A percentile compares a stretch with the other conserved stretches of the same genome.
These are phyloP conservation scores for Gavialis gangeticus DNA, from an alignment of 2,113 vertebrate species.

Conservation along the genomic window DNA sequence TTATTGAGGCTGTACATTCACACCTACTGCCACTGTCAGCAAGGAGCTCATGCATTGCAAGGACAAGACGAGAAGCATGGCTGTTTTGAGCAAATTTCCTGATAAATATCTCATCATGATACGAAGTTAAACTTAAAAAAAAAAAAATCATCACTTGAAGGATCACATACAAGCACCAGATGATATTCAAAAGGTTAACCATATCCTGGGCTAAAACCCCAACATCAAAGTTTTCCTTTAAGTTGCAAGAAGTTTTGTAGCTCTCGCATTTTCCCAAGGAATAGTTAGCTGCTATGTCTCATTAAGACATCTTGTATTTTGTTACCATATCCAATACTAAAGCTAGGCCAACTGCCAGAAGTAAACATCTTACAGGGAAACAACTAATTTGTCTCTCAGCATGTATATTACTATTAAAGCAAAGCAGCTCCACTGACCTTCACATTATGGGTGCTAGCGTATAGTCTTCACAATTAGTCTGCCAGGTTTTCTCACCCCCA, in stretches of 20 bases:
- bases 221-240: background rate
- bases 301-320: background rate
- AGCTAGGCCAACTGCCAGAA: background rate
- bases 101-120: background rate
- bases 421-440: background rate
- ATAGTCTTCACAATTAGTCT: background rate
- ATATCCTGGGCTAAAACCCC: background rate
- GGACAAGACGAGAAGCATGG: background rate
- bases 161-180: background rate
- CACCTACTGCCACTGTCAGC: background rate
- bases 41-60: background rate
- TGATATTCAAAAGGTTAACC: background rate
- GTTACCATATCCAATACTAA: background rate
- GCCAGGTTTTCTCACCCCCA: background rate
- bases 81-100: background rate
- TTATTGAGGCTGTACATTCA: background rate
- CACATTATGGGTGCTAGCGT: background rate
- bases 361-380: background rate
- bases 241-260: background rate
- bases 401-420: background rate
- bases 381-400: background rate
- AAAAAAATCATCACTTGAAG: background rate
- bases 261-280: background rate
- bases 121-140: background rate
- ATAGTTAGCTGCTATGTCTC: conserved; percentile 7